Conservation (phyloP, 2,113 vertebrate genomes). For the Pelecanoides urinatrix region DNA sequence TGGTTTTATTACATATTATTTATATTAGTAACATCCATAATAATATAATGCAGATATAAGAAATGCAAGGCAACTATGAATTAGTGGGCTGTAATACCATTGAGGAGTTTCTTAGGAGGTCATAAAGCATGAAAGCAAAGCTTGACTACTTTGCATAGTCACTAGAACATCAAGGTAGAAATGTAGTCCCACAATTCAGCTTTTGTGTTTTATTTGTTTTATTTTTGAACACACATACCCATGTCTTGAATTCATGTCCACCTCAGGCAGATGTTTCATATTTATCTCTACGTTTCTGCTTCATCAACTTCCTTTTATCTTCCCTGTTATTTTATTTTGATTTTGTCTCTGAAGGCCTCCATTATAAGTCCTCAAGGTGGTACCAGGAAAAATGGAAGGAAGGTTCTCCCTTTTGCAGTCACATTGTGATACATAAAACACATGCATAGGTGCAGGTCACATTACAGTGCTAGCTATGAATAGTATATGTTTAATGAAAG, state of each 20-base stretch:
- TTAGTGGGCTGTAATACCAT: not conserved
- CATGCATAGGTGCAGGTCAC: not conserved
- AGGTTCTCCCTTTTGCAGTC: not conserved
- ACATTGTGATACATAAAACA: not conserved
- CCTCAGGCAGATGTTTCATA: not conserved
- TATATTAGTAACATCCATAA: not conserved
- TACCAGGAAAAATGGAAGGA: not conserved
- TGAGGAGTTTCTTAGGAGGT: not conserved
- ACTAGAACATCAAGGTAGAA: not conserved
- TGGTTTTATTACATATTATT: not conserved
- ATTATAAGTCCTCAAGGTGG: not conserved
- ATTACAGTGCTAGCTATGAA: not conserved
- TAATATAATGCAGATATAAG: not conserved
- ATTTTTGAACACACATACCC: not conserved
- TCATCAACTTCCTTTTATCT: not conserved
- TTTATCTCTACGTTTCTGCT: not conserved
- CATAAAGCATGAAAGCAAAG: not conserved
- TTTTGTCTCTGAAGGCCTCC: not conserved
- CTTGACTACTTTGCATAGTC: not conserved
- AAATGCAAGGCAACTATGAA: not conserved
- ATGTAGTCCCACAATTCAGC: not conserved
- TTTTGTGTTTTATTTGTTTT: not conserved
- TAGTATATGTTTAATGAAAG: not conserved
- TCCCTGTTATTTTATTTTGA: not conserved
- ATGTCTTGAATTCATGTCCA: not conserved